Conservation (phyloP, 2,797 vertebrate species). For the Sylvia borin region DNA sequence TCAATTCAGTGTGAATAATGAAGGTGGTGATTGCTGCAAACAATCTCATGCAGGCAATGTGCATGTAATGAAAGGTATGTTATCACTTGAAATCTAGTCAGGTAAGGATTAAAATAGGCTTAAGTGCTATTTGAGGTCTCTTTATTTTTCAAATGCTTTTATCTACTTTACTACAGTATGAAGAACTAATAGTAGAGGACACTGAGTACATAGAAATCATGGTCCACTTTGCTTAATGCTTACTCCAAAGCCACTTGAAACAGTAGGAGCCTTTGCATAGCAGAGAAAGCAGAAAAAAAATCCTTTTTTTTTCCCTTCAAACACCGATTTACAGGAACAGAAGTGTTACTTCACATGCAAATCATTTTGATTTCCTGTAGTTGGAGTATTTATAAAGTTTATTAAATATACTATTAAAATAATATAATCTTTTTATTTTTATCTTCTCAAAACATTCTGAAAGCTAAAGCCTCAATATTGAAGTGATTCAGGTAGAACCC, state of each 20-base stretch:
- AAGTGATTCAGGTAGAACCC: not conserved
- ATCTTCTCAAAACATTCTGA: not conserved
- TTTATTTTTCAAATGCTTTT: slow-evolving; percentile 33
- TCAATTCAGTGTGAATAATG: not conserved
- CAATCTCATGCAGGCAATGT: not conserved
- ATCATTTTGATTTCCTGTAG: not conserved
- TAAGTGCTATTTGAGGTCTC: not conserved
- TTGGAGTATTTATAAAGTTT: not conserved
- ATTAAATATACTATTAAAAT: not conserved
- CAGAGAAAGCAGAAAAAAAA: not conserved
- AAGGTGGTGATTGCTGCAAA: not conserved
- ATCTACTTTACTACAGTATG: not conserved
- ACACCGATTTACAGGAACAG: not conserved
- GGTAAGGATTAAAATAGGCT: slow-evolving; percentile 27
- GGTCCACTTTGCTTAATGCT: not conserved
- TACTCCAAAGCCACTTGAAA: slow-evolving; percentile 24
- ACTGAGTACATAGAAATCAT: not conserved
- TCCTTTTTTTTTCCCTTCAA: not conserved
- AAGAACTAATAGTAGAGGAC: slow-evolving; percentile 11
- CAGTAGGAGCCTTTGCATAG: not conserved
- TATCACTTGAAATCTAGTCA: not conserved
- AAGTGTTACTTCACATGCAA: not conserved
- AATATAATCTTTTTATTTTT: not conserved
- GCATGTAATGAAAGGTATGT: not conserved
- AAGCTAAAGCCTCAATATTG: not conserved